These are phyloP conservation scores for Ellobium chinense DNA, from an alignment of 2,888 invertebrate species.

Conservation along the genomic window DNA sequence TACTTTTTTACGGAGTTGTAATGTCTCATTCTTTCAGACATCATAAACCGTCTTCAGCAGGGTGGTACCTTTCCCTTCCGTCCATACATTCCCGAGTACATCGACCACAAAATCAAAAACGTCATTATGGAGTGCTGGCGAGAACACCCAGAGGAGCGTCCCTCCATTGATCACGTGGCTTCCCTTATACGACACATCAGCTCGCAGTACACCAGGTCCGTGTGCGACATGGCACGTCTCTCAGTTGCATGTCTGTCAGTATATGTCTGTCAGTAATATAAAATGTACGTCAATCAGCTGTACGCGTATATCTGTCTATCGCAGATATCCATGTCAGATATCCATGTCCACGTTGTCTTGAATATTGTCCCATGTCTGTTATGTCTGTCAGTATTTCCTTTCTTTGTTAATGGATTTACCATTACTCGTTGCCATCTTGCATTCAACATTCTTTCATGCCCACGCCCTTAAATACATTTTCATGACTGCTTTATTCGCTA, in stretches of 20 bases:
- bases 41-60: constrained; percentile 12
- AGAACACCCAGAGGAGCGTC: constrained; percentile 37
- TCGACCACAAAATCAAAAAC: constrained; percentile 27
- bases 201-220: constrained; percentile 34
- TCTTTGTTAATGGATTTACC: background rate
- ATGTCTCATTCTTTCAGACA: constrained; percentile 20
- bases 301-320: too few relatives aligned
- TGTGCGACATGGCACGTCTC: too few relatives aligned
- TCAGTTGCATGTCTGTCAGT: too few relatives aligned
- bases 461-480: too few relatives aligned
- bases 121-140: constrained; percentile 41
- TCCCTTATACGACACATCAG: constrained; percentile 27
- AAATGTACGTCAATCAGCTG: too few relatives aligned
- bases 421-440: background rate
- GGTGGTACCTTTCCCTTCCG: constrained; percentile 42
- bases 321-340: too few relatives aligned
- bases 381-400: background rate
- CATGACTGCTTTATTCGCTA: too few relatives aligned
- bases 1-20: background rate
- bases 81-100: constrained; percentile 35
- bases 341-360: too few relatives aligned
- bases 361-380: too few relatives aligned
- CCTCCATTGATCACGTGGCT: constrained; percentile 40
- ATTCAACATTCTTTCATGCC: too few relatives aligned
- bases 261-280: too few relatives aligned